These are phyloP conservation scores for Erebia ligea DNA, from an alignment of 2,888 invertebrate genomes.

Conservation along the genomic window DNA sequence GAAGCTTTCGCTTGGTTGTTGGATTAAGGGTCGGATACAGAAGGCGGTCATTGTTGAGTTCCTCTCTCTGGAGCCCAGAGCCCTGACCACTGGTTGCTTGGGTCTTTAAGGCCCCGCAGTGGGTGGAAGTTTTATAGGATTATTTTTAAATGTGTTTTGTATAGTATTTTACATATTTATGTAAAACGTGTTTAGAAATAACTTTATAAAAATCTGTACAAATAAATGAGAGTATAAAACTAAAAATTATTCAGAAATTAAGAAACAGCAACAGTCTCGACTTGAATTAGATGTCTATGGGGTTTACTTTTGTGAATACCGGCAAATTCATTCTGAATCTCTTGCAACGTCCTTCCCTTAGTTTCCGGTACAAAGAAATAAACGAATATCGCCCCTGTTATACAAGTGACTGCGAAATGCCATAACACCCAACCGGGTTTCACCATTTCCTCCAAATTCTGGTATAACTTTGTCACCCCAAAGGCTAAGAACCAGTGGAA, in stretches of 20 bases:
- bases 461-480: slow-evolving; percentile 84
- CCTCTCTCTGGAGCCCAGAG: too few species aligned
- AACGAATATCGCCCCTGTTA: slow-evolving; percentile 85
- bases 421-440: slow-evolving; percentile 86
- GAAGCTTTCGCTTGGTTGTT: too few species aligned
- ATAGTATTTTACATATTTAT: too few species aligned
- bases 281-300: slow-evolving; percentile 75
- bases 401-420: slow-evolving; percentile 85
- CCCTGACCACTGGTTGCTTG: too few species aligned
- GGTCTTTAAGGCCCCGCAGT: too few species aligned
- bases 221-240: too few species aligned
- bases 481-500: slow-evolving; percentile 89
- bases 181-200: too few species aligned
- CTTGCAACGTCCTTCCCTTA: slow-evolving; percentile 80
- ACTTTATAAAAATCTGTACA: too few species aligned
- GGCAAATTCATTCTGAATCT: slow-evolving; percentile 81
- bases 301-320: slow-evolving; percentile 70
- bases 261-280: slow-evolving; percentile 64
- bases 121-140: too few species aligned
- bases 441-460: slow-evolving; percentile 80
- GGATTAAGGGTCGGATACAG: too few species aligned
- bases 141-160: too few species aligned
- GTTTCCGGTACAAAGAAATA: slow-evolving; percentile 87
- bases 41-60: too few species aligned
- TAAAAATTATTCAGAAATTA: not conserved